Evolutionary conservation across 1,140 invertebrate genomes (phyloP), one percentile per base, ranked within the genome.

Genomic region (Caenorhabditis tropicalis): DNA sequence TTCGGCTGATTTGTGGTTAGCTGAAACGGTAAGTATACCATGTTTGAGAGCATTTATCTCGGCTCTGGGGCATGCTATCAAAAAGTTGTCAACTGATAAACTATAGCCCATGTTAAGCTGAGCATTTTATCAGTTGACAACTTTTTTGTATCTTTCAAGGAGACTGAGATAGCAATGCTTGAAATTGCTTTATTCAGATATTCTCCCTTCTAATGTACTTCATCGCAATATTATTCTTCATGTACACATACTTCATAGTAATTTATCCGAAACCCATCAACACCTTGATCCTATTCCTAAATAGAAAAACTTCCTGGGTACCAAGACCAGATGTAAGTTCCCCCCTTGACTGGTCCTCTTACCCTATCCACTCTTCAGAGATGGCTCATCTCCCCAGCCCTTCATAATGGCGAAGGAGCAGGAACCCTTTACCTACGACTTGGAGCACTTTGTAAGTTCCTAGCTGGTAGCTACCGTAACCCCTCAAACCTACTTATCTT

Each of bases 231-330:
- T 15, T 89, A 16, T 90, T 91, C 58, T 81, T 90, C 31, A 43
- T 89, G 21, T 90, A 91, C 83, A 91, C 86, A 43, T 90, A 90
- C 80, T 82, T 91, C 9, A 88, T 91, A 53, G 88, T 90, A 51
- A 88, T 90, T 15, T 85, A 90, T 85, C 89, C 89, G 10, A 65
- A 65, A 19, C 58, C 58, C 4, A 65, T 65, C 4, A 65, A 65
- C 58, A 19, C 56, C 12, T 39, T 89, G 88, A 88, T 84, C 87
- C 46, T 87, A 82, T 79, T 81, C 15, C 31, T 46, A 9, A 82
- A 82, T 56, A 29, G 51, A 79, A 81, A 80, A 31, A 31, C 19
- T 36, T 21, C 81, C 29, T 65, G 19, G 24, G 39, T 87, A 4
- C 31, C 65, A 43, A 86, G 27, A 33, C 88, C 29, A 88, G 46